Base-by-base conservation (phyloP, 2,888 invertebrate genomes). In the Gastrophysa polygoni region DNA sequence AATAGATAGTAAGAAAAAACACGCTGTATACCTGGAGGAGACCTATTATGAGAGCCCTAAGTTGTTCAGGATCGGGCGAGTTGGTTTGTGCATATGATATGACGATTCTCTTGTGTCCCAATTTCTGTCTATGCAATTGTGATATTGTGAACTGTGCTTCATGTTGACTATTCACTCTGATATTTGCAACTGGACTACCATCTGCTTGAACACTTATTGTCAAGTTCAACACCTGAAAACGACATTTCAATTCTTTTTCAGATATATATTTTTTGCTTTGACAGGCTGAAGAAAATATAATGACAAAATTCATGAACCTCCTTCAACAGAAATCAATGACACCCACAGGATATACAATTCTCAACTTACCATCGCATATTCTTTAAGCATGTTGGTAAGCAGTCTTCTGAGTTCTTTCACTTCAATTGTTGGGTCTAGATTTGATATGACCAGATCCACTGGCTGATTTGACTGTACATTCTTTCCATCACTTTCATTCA, bases 91-190 rank as follows among this genome's bases (percentile, higher is more conserved):
- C 88, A 63, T 91, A 85, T 0, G 91, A 88, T 69, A 95, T 91
- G 67, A 91, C 86, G 61, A 95, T 91, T 52, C 93, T 83, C 73
- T 92, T 91, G 68, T 89, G 89, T 6, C 92, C 95, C 60, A 95
- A 84, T 75, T 92, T 91, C 61, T 90, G 89, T 59, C 93, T 88
- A 80, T 95, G 95, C 50, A 95, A 84, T 75, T 92, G 90, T 0
- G 93, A 92, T 68, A 95, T 93, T 29, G 91, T 90, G 18, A 87
- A 84, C 57, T 89, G 86, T 0, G 89, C 89, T 66, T 92, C 87
- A 79, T 90, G 87, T 54, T 77, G 78, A 73, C 70, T 87, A 80
- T 62, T 85, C 82, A 95, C 87, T 74, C 87, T 87, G 0, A 95
- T 87, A 18, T 86, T 86, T 0, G 91, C 94, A 3, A 90, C 84